Conservation (phyloP, 2,888 invertebrate genomes). For the Sminthurides aquaticus region DNA sequence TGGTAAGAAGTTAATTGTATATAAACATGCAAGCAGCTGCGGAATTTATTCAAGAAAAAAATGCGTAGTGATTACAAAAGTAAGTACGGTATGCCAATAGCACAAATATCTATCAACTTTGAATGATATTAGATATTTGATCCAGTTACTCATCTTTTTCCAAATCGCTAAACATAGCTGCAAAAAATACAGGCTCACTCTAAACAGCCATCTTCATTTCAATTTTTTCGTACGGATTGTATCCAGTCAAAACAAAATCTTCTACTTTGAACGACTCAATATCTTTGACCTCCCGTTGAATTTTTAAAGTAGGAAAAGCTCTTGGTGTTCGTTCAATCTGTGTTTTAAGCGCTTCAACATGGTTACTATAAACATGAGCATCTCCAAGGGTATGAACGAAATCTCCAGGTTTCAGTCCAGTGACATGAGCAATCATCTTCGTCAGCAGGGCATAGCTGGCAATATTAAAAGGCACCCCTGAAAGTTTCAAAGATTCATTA, state of each 20-base stretch:
- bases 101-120: too few relatives aligned
- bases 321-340: slow-evolving; percentile 72
- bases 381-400: slow-evolving; percentile 93
- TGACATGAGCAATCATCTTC: slow-evolving; percentile 91
- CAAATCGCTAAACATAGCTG: too few relatives aligned
- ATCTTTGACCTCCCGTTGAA: slow-evolving; percentile 62
- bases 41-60: too few relatives aligned
- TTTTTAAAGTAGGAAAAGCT: slow-evolving; percentile 71
- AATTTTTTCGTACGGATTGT: slow-evolving; percentile 82
- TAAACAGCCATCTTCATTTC: slow-evolving; percentile 87
- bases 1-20: too few relatives aligned
- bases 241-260: slow-evolving; percentile 76
- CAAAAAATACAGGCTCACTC: slow-evolving; percentile 42
- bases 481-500: too few relatives aligned
- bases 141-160: too few relatives aligned
- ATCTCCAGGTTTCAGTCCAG: slow-evolving; percentile 84
- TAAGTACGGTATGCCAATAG: too few relatives aligned
- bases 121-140: too few relatives aligned
- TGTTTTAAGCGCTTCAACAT: slow-evolving; percentile 70
- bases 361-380: slow-evolving; percentile 88
- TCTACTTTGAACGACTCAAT: slow-evolving; percentile 80
- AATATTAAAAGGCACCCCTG: slow-evolving; percentile 59
- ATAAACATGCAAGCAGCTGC: too few relatives aligned
- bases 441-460: slow-evolving; percentile 92
- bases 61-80: too few relatives aligned